phyloP scores from a whole-genome alignment of 30 jellyfish, hydroid and myxozoan genomes.

The Aurelia sp. region DNA sequence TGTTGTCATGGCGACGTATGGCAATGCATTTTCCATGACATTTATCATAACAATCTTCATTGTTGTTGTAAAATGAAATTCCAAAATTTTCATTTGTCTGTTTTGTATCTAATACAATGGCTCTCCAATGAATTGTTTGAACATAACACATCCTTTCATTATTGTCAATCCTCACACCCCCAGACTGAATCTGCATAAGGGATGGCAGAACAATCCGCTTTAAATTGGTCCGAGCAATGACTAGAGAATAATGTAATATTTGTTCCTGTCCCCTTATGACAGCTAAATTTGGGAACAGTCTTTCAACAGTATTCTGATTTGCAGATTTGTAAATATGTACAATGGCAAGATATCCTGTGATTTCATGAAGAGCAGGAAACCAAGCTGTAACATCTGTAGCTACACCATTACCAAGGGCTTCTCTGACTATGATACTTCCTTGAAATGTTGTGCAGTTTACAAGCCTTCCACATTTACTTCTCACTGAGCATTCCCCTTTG shows the following conservation, averaged over 20 bases:
- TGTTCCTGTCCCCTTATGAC: slow-evolving; percentile 82
- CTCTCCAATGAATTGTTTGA: slow-evolving; percentile 80
- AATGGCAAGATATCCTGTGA: slow-evolving; percentile 79
- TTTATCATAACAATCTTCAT: slow-evolving; percentile 69
- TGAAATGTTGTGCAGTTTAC: slow-evolving; percentile 71
- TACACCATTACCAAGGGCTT: background rate
- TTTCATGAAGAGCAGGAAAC: slow-evolving; percentile 74
- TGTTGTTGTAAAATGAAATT: slow-evolving; percentile 66
- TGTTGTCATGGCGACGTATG: slow-evolving; percentile 73
- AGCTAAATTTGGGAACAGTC: slow-evolving; percentile 77
- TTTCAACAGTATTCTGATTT: too few species aligned
- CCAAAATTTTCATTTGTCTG: slow-evolving; percentile 77
- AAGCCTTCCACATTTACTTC: slow-evolving; percentile 50
- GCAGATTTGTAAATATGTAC: too few species aligned
- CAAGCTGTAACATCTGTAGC: slow-evolving; percentile 17
- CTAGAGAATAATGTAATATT: slow-evolving; percentile 77
- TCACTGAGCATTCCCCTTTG: slow-evolving; percentile 55
- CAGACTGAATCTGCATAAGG: slow-evolving; percentile 63
- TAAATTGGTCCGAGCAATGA: slow-evolving; percentile 48
- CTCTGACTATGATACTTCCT: slow-evolving; percentile 70
- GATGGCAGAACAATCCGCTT: slow-evolving; percentile 64
- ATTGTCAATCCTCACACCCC: slow-evolving; percentile 86
- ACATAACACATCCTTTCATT: slow-evolving; percentile 75
- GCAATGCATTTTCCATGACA: slow-evolving; percentile 78
- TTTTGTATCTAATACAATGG: slow-evolving; percentile 75